Base-by-base conservation (phyloP, 2,113 vertebrate species). In the Paradoxurus hermaphroditus region DNA sequence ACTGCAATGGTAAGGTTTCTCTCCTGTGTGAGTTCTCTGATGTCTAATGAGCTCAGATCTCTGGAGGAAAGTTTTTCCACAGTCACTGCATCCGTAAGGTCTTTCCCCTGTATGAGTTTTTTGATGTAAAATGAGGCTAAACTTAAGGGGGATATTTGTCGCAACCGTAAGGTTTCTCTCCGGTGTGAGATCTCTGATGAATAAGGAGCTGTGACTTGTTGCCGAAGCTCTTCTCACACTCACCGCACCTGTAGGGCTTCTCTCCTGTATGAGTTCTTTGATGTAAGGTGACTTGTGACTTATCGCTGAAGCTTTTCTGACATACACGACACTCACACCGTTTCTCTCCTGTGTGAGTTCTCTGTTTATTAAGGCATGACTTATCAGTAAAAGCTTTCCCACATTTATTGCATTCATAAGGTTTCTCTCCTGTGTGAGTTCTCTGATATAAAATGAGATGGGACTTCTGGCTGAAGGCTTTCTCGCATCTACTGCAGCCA, bases 1-100 rank as follows among this genome's bases (percentile, higher is more conserved):
- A 27, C 78, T 92, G 62, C 62, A 91, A 21, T 83, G 44, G 51
- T 67, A 91, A 12, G 53, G 82, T 51, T 90, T 96, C 68, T 86
- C 53, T 65, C 92, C 87, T 27, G 67, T 94, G 67, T 95, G 90
- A 67, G 70, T 93, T 90, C 92, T 81, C 59, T 81, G 86, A n/a
- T 89, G 85, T 92, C 93, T 78, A 25, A 36, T 93, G 81, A 97
- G 65, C 36, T 92, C 77, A 73, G 36, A 63, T 49, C 34, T 93
- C 86, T 95, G 93, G 36, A 92, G 86, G 81, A 96, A 96, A n/a
- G 41, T 78, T 78, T 95, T 95, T 23, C 49, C 84, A 89, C 89
- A 92, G 62, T 96, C 73, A 59, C 29, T 79, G 75, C 68, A 89
- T 27, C 51, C 51, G 15, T 88, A 72, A 2, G 49, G 78, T 46